Percentiles rank a stretch among this genome's conserved stretches.
Conservation (phyloP, 2,797 vertebrate genomes). For the Intellagama lesueurii region DNA sequence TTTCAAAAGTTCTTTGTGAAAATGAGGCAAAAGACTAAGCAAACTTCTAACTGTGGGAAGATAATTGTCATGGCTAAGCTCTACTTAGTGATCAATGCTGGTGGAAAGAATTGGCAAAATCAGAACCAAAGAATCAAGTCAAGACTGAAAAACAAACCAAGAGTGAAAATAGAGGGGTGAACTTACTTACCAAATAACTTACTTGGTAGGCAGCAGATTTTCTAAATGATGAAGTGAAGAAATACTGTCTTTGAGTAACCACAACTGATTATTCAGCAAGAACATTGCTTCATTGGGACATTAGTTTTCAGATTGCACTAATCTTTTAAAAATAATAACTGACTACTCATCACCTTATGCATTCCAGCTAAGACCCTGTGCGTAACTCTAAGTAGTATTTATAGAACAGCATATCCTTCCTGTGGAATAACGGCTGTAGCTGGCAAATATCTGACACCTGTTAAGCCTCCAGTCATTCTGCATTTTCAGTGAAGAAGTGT, state of each 20-base stretch:
- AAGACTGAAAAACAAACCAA: no score
- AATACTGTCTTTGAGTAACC: slow-evolving; percentile 74
- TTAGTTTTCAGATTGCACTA: slow-evolving; percentile 77
- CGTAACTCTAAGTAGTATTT: slow-evolving; percentile 78
- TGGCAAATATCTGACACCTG: slow-evolving; percentile 74
- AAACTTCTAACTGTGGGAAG: no score
- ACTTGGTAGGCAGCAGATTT: slow-evolving; percentile 73
- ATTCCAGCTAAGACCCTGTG: slow-evolving; percentile 74
- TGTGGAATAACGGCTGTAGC: slow-evolving; percentile 64
- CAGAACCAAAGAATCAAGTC: no score
- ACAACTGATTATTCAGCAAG: slow-evolving; percentile 75
- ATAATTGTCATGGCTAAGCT: no score
- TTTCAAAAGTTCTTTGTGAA: no score
- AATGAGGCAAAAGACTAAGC: no score
- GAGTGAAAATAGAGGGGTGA: no score
- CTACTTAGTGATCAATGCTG: no score
- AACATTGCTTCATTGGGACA: slow-evolving; percentile 75
- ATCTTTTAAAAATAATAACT: slow-evolving; percentile 79
- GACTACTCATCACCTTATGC: slow-evolving; percentile 78
- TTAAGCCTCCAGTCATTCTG: slow-evolving; percentile 71
- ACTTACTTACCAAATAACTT: slow-evolving; percentile 53
- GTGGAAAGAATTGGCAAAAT: no score
- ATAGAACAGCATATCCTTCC: slow-evolving; percentile 74
- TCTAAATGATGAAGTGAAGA: slow-evolving; percentile 76
- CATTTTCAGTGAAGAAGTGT: slow-evolving; percentile 68